Percentiles rank a stretch among this genome's conserved stretches.
Evolutionary conservation across 2,888 invertebrate species (phyloP).

Genomic region (Rhabditoides inermis): DNA sequence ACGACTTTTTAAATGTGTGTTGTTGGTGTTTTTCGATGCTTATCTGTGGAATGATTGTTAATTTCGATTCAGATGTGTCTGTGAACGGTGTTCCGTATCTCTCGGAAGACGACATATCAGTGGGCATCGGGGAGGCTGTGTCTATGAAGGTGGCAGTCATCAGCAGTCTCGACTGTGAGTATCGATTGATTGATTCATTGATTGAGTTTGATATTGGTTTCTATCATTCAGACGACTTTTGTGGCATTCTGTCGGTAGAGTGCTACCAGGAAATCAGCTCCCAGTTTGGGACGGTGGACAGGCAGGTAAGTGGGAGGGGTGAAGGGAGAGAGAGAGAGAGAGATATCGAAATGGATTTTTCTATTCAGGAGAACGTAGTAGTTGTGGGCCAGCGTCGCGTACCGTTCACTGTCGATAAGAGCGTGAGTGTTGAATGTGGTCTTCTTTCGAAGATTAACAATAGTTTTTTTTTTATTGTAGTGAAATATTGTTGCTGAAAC

Average conservation of each 20-base stretch:
- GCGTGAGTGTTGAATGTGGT: too few species aligned
- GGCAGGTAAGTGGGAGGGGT: too few species aligned
- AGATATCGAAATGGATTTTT: too few species aligned
- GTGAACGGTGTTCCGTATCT: conserved; percentile 36
- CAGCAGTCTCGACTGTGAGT: conserved; percentile 32
- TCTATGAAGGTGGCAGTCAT: conserved; percentile 33
- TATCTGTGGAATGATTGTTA: not conserved
- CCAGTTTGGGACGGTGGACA: conserved; percentile 22
- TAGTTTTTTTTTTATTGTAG: too few species aligned
- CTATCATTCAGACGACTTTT: conserved; percentile 20
- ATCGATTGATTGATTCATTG: conserved; percentile 6
- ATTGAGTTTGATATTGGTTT: conserved; percentile 2
- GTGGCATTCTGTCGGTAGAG: conserved; percentile 32
- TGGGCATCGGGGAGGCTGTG: conserved; percentile 40
- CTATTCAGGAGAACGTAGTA: too few species aligned
- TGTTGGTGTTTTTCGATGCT: not conserved
- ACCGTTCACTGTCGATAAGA: too few species aligned
- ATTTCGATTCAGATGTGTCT: conserved; percentile 21
- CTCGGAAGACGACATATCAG: conserved; percentile 40
- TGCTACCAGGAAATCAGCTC: conserved; percentile 47
- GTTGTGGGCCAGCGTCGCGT: too few species aligned
- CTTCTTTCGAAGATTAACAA: too few species aligned
- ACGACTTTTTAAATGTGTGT: not conserved
- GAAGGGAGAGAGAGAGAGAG: too few species aligned
- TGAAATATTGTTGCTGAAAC: too few species aligned